A percentile compares a stretch with the other conserved stretches of the same genome.
These are phyloP conservation scores for Mesocentrotus franciscanus DNA, from an alignment of 53 echinoderm and acorn worm genomes.

Conservation along the genomic window DNA sequence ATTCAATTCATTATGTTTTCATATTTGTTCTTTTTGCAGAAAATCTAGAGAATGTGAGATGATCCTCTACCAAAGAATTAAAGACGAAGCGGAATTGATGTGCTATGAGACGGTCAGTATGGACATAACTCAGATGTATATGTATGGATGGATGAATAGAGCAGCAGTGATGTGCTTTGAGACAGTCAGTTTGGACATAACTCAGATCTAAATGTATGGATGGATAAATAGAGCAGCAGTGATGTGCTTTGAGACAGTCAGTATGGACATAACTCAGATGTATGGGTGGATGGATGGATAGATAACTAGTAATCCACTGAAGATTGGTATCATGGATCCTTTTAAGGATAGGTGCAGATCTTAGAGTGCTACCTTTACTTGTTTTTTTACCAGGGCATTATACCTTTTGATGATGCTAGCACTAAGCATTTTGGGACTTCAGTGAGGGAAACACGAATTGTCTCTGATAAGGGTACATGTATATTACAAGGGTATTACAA, in stretches of 20 bases:
- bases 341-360: neutral
- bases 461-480: no score
- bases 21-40: neutral
- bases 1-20: neutral
- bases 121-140: neutral
- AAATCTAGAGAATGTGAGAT: constrained; percentile 28
- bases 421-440: no score
- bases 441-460: no score
- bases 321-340: neutral
- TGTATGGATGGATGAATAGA: neutral
- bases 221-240: neutral
- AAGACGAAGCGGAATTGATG: neutral
- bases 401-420: no score
- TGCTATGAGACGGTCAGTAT: neutral
- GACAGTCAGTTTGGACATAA: neutral
- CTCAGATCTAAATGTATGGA: neutral
- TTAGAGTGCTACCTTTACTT: no score
- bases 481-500: no score
- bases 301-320: neutral
- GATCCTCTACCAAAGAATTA: neutral
- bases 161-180: neutral
- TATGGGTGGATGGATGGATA: neutral
- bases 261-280: neutral
- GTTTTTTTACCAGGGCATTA: no score
- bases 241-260: neutral